Percentiles rank a stretch among this genome's conserved stretches.
These are phyloP conservation scores for Neelides folsomi DNA, from an alignment of 2,888 invertebrate species.

Conservation along the genomic window DNA sequence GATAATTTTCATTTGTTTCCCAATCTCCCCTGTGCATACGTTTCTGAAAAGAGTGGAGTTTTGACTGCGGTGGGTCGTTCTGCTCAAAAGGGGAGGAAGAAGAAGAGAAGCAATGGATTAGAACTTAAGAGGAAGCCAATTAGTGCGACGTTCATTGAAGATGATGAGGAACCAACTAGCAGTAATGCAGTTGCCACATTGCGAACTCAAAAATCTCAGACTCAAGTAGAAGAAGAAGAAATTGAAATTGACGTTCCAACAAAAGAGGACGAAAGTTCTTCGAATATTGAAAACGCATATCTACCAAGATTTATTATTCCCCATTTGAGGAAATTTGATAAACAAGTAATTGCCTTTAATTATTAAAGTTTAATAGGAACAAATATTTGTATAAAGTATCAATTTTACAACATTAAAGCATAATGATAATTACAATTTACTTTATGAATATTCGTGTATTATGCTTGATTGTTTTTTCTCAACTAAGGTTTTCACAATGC, in stretches of 20 bases:
- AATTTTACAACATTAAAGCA: no score
- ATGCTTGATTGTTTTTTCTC: background rate
- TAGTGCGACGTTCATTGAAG: constrained; percentile 2
- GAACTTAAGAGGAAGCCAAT: constrained; percentile 9
- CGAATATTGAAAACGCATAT: constrained; percentile 5
- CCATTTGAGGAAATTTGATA: constrained; percentile 13
- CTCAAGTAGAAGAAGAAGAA: no score
- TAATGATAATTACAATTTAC: no score
- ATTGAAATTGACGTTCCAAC: no score
- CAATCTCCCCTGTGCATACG: constrained; percentile 16
- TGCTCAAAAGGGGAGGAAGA: background rate
- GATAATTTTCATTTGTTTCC: constrained; percentile 13
- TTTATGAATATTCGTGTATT: background rate
- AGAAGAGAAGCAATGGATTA: background rate
- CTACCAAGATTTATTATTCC: constrained; percentile 16
- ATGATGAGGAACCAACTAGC: constrained; percentile 4
- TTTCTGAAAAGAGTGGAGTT: constrained; percentile 6
- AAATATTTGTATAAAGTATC: no score
- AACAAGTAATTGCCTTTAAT: no score
- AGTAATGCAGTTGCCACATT: constrained; percentile 1
- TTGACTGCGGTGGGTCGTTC: constrained; percentile 1
- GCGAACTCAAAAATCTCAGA: background rate
- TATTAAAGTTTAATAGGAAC: no score
- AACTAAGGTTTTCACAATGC: constrained; percentile 14
- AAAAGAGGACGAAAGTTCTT: background rate